Evolutionary conservation across 2,113 vertebrate genomes (phyloP).

Genomic region (Tetrax tetrax): DNA sequence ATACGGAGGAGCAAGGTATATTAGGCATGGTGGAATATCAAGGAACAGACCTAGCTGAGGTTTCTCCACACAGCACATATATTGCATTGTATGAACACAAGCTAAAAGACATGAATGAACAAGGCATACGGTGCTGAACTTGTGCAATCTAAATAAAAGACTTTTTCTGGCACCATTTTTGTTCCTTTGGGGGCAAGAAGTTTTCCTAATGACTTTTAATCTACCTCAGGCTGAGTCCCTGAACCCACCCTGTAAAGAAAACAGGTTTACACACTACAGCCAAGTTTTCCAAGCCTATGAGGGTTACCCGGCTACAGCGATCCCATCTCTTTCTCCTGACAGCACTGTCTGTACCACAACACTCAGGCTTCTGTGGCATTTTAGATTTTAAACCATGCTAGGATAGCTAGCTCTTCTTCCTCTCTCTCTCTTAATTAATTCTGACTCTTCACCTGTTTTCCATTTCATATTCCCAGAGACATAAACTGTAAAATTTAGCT

Average conservation of each 20-base stretch:
- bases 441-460: conserved; percentile 48
- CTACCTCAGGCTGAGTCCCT: not conserved
- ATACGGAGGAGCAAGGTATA: not conserved
- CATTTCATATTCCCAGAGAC: conserved; percentile 48
- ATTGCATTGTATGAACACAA: not conserved
- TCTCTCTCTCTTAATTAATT: conserved; percentile 40
- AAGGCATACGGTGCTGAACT: not conserved
- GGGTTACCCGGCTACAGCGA: not conserved
- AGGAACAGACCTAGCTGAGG: not conserved
- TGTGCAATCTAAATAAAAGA: not conserved
- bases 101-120: not conserved
- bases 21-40: not conserved
- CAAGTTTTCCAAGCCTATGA: not conserved
- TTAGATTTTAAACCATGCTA: not conserved
- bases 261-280: not conserved
- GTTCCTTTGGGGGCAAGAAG: not conserved
- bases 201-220: not conserved
- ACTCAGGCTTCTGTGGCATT: not conserved
- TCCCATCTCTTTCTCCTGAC: not conserved
- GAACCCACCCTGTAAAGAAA: not conserved
- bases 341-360: not conserved
- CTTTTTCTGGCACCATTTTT: not conserved
- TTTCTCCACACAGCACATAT: not conserved
- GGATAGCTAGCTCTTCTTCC: not conserved
- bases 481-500: conserved; percentile 66